Base-by-base conservation (phyloP, 2,797 vertebrate species). In the Gephyroberyx darwinii region DNA sequence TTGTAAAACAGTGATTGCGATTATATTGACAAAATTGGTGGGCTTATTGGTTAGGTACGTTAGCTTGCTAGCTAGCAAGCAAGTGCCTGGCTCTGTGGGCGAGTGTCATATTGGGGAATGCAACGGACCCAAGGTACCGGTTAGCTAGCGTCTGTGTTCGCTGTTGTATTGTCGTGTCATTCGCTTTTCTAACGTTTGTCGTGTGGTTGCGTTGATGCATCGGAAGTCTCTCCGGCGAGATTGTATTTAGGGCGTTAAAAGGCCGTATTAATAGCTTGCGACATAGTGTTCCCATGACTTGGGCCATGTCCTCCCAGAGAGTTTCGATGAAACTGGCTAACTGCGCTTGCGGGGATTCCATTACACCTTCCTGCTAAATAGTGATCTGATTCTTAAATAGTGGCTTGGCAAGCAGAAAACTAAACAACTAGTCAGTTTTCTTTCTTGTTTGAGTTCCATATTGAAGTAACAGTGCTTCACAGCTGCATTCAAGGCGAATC, bases 251-350 rank as follows among this genome's bases (percentile, higher is more conserved):
- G 81, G 87, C 82, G 87, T 92, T 82, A 80, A 90, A 88, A 83
- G 82, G 83, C 86, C 87, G 77, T 89, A 89, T 90, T 88, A 88
- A 90, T 88, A 89, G 86, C 89, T 58, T 90, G 90, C 88, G 83
- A 91, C 85, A 90, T 89, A 83, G 82, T 85, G 84, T 81, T 87
- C 85, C 82, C 71, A 57, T 74, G 86, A 81, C 84, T 69, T 13
- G 71, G 68, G 80, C 87, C 72, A 58, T 86, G 80, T 82, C 83
- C 65, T 73, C 79, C 75, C 74, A 1, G 48, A 48, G 81, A 92
- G 92, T 92, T 93, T 93, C 92, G 91, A 48, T 87, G 90, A 93
- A 94, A 93, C 92, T 85, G 84, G 78, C 85, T 56, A 65, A 84
- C 85, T 85, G 87, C 88, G 88, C 88, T 81, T 80, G 83, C 80